Evolutionary conservation across 2,888 invertebrate genomes (phyloP).

Genomic region (Nezara viridula): DNA sequence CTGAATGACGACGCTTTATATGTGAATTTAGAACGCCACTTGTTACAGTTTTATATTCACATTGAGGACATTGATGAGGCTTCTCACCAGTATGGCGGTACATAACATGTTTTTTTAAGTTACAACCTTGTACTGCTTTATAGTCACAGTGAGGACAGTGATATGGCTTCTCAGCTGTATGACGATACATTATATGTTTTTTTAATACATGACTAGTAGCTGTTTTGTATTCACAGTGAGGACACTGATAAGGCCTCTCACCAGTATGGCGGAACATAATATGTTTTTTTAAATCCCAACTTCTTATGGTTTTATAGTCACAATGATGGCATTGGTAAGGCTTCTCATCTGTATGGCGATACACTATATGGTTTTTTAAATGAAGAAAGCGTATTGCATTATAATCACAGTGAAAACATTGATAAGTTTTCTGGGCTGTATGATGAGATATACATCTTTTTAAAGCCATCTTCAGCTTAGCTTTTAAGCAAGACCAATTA

Average conservation of each 20-base stretch:
- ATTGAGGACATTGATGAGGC: neutral
- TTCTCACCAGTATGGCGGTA: constrained; percentile 1
- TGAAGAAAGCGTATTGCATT: neutral
- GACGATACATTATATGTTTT: neutral
- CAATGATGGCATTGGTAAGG: neutral
- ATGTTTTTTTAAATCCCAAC: neutral
- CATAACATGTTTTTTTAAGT: neutral
- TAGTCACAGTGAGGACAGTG: neutral
- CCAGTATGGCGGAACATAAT: neutral
- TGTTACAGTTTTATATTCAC: neutral
- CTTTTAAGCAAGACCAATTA: neutral
- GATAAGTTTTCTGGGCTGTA: neutral
- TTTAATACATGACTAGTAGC: neutral
- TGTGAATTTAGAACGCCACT: neutral
- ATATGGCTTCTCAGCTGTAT: neutral
- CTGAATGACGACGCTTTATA: neutral
- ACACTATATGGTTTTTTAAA: neutral
- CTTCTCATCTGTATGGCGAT: neutral
- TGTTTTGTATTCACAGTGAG: constrained; percentile 1
- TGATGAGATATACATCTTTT: neutral
- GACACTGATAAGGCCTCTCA: neutral
- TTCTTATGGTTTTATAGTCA: constrained; percentile 3
- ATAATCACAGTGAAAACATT: neutral
- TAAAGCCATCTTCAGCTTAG: neutral
- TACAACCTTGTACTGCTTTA: neutral